Base-by-base conservation (phyloP, 2,113 vertebrate genomes). In the Opisthocomus hoazin region DNA sequence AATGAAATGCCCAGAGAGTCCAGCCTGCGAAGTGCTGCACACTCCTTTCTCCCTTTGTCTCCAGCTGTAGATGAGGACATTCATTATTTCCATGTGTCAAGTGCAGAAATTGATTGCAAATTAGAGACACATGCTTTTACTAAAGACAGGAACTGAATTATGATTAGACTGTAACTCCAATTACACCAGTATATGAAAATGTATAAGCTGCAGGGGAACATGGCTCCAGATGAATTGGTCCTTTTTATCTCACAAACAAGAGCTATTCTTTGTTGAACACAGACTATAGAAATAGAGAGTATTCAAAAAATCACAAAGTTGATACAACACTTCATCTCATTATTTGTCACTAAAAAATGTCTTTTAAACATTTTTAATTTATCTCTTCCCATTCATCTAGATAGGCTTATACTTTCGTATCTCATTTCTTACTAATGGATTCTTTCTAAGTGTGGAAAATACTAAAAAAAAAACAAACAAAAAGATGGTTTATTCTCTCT, bases 61-160 rank as follows among this genome's bases (percentile, higher is more conserved):
- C 39, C 93, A 95, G 50, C 76, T 96, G 79, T 86, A 86, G n/a
- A 90, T 90, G 54, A 88, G 54, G n/a, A 83, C 71, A 88, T 94
- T 91, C 37, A 83, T 90, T 85, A 95, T 80, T 95, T 74, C 71
- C 51, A 65, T 58, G 75, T 85, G 88, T 88, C 64, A 86, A 93
- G 51, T 1, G 0, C 46, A 81, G 61, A 94, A 96, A 94, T 18
- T 90, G 87, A 88, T 88, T 94, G 46, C 90, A 94, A 95, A 96
- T 96, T 87, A 93, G 65, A 91, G 79, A 58, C 82, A 96, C 64
- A 70, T 92, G 83, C 45, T 95, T 87, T 77, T 90, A 69, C 82
- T 77, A 91, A 87, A 93, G 82, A 80, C 75, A 86, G 75, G 69
- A 85, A 73, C 39, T 80, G 87, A 95, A 94, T 96, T 90, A 95